phyloP scores from a whole-genome alignment of 2,888 invertebrate genomes.

The Camponotus fellah region DNA sequence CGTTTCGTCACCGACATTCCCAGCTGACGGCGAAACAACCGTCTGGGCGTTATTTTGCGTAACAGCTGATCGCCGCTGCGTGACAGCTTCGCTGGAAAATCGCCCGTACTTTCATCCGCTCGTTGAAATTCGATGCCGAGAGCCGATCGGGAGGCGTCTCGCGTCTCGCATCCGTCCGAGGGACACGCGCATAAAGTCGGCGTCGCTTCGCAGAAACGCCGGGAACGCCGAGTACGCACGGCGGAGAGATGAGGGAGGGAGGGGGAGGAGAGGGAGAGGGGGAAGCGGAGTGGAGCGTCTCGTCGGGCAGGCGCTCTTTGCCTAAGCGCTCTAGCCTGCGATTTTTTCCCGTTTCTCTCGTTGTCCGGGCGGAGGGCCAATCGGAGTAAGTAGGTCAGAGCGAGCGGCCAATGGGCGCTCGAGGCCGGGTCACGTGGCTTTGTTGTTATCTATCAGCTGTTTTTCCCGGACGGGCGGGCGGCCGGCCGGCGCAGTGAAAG shows the following conservation, averaged over 20 bases:
- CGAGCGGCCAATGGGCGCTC: slow-evolving; percentile 85
- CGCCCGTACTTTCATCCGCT: background rate
- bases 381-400: slow-evolving; percentile 88
- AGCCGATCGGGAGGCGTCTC: background rate
- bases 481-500: slow-evolving; percentile 85
- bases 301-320: slow-evolving; percentile 69
- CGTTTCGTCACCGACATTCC: slow-evolving; percentile 72
- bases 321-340: slow-evolving; percentile 71
- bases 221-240: slow-evolving; percentile 66
- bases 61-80: slow-evolving; percentile 68
- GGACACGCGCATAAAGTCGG: slow-evolving; percentile 12
- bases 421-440: slow-evolving; percentile 88
- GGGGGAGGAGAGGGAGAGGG: slow-evolving; percentile 53
- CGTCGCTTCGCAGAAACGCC: slow-evolving; percentile 58
- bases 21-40: slow-evolving; percentile 72
- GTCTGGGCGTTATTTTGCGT: slow-evolving; percentile 48
- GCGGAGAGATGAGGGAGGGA: slow-evolving; percentile 43
- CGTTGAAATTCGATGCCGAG: background rate
- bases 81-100: slow-evolving; percentile 11
- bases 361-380: slow-evolving; percentile 83
- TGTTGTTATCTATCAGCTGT: slow-evolving; percentile 91
- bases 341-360: slow-evolving; percentile 77
- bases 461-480: slow-evolving; percentile 84
- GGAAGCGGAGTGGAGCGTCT: slow-evolving; percentile 72
- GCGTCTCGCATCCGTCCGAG: background rate